Evolutionary conservation across 2,113 vertebrate species (phyloP).

Genomic region (Pomatostomus ruficeps): DNA sequence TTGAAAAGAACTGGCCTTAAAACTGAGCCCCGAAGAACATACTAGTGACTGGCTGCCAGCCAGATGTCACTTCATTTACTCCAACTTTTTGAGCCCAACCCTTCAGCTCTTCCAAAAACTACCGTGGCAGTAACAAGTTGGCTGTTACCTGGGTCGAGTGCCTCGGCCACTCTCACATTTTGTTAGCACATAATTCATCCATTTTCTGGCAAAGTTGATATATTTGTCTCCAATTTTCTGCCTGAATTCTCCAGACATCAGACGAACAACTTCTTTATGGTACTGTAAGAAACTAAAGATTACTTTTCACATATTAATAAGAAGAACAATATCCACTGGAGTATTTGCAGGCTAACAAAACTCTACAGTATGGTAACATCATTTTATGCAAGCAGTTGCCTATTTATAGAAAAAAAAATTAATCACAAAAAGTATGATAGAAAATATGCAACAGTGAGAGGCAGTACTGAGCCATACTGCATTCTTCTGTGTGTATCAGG

Average conservation of each 20-base stretch:
- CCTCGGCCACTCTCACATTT: constrained; percentile 97
- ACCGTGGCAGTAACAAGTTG: neutral
- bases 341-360: neutral
- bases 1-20: neutral
- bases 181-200: constrained; percentile 98
- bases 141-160: constrained; percentile 90
- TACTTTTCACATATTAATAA: constrained; percentile 4
- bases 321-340: neutral
- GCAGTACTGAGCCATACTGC: neutral
- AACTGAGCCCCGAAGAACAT: neutral
- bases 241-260: constrained; percentile 97
- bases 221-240: constrained; percentile 96
- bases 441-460: neutral
- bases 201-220: constrained; percentile 93
- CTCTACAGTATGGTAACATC: neutral
- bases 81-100: neutral
- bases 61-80: neutral
- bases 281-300: constrained; percentile 78
- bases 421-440: neutral
- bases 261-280: constrained; percentile 96
- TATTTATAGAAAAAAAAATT: neutral
- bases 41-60: neutral
- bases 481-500: neutral
- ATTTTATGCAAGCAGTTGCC: neutral
- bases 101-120: neutral